Percentiles rank a stretch among this genome's conserved stretches.
Conservation (phyloP, 2,888 invertebrate species). For the Laothoe populi region DNA sequence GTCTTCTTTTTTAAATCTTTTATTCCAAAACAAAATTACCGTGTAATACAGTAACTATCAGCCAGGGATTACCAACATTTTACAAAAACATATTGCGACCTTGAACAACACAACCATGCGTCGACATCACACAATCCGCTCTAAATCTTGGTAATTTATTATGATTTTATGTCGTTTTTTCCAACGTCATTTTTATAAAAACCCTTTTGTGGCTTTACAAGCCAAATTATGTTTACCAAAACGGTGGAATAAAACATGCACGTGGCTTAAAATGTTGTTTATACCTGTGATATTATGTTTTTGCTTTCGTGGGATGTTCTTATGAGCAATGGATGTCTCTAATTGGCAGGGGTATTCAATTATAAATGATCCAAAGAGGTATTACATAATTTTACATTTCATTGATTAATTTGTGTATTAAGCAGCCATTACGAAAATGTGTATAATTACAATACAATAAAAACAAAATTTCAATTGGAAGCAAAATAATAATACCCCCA, state of each 20-base stretch:
- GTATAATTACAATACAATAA: too few relatives aligned
- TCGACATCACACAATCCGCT: slow-evolving; percentile 23
- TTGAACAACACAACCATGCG: slow-evolving; percentile 19
- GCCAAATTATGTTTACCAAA: slow-evolving; percentile 23
- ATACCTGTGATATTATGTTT: slow-evolving; percentile 18
- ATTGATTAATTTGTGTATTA: too few relatives aligned
- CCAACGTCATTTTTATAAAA: slow-evolving; percentile 17
- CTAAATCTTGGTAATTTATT: slow-evolving; percentile 24
- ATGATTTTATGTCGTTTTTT: slow-evolving; percentile 24
- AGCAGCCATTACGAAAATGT: too few relatives aligned
- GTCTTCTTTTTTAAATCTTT: background rate
- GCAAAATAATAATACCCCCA: too few relatives aligned
- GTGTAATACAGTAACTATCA: slow-evolving; percentile 16
- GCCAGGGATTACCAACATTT: slow-evolving; percentile 23
- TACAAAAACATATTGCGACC: slow-evolving; percentile 23
- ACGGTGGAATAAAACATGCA: slow-evolving; percentile 12
- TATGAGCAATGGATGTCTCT: background rate
- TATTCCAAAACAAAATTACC: background rate
- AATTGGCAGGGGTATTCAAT: background rate
- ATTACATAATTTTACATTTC: background rate
- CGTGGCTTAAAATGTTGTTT: slow-evolving; percentile 20
- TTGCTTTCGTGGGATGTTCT: slow-evolving; percentile 5
- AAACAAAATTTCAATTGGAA: too few relatives aligned
- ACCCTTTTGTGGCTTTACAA: slow-evolving; percentile 23
- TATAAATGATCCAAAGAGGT: background rate